Conservation (phyloP, 2,888 invertebrate genomes). For the Gandaritis pyraliata region DNA sequence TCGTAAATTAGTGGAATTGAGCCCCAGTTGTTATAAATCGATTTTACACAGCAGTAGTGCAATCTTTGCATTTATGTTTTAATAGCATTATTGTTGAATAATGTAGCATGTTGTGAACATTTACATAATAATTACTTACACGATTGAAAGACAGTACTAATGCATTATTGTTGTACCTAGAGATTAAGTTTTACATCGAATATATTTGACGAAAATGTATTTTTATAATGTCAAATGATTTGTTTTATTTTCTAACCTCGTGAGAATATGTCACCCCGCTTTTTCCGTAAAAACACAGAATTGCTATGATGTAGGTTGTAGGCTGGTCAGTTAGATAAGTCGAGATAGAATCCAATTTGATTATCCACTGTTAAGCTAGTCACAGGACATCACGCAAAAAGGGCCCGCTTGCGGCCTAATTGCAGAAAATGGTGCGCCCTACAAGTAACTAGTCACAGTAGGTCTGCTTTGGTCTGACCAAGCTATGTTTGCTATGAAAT, state of each 20-base stretch:
- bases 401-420: too few species aligned
- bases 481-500: too few species aligned
- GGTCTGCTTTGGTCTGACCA: too few species aligned
- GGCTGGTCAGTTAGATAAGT: not conserved
- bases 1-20: too few species aligned
- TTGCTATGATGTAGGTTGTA: conserved; percentile 4
- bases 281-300: too few species aligned
- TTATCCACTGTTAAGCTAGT: conserved; percentile 11
- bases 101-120: not conserved
- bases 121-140: conserved; percentile 3
- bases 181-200: conserved; percentile 14
- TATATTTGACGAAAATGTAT: conserved; percentile 10
- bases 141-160: conserved; percentile 8
- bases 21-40: conserved; percentile 5
- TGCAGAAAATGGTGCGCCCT: too few species aligned
- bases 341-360: conserved; percentile 1
- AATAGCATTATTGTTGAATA: conserved; percentile 4
- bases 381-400: too few species aligned
- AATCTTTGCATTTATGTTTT: conserved; percentile 22
- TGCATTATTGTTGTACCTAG: conserved; percentile 10
- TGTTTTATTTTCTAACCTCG: conserved; percentile 13
- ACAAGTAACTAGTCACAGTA: too few species aligned
- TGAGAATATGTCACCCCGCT: not conserved
- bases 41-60: conserved; percentile 14
- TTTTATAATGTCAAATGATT: conserved; percentile 7